Base-by-base conservation (phyloP, 2,113 vertebrate genomes). In the Australoheros scitulus region DNA sequence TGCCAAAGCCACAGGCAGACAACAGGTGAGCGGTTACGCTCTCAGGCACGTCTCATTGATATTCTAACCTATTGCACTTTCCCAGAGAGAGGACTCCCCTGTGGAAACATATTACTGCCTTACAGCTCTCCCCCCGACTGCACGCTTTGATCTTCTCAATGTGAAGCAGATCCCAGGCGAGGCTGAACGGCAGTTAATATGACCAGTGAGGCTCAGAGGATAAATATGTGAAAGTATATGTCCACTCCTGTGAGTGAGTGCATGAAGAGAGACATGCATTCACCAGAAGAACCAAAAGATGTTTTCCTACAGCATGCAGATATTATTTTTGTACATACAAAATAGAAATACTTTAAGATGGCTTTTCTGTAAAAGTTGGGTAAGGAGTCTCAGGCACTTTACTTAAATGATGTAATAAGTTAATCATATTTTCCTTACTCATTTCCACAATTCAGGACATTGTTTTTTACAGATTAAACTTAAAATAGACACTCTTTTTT, bases 21-120 rank as follows among this genome's bases (percentile, higher is more conserved):
- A 89, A 95, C 94, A 95, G 95, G 95, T 94, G 94, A 94, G 87
- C 83, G 64, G 93, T 92, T 94, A 87, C 89, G 91, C 92, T 95
- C 90, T 88, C 83, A 47, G 92, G 85, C 91, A 91, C 92, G 92
- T 94, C 93, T 92, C 89, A 92, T 89, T 94, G 94, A 95, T 96
- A 94, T 95, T 95, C 92, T 95, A 96, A 96, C 95, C 95, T 95
- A 91, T 92, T 95, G 94, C 94, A 92, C 94, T 95, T 95, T 95
- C 94, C 91, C 94, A 92, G 90, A 91, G 76, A 91, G 82, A 79
- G 79, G 88, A 92, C 89, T 92, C 94, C 94, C 92, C 87, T 80
- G 88, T 92, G 92, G 92, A 92, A 86, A 89, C 86, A 89, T 91
- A 85, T 94, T 91, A 94, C 84, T 88, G 90, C 92, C 85, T 85